Percentiles rank a stretch among this genome's conserved stretches.
Evolutionary conservation across 2,113 vertebrate genomes (phyloP).

Genomic region (Burhinus bistriatus): DNA sequence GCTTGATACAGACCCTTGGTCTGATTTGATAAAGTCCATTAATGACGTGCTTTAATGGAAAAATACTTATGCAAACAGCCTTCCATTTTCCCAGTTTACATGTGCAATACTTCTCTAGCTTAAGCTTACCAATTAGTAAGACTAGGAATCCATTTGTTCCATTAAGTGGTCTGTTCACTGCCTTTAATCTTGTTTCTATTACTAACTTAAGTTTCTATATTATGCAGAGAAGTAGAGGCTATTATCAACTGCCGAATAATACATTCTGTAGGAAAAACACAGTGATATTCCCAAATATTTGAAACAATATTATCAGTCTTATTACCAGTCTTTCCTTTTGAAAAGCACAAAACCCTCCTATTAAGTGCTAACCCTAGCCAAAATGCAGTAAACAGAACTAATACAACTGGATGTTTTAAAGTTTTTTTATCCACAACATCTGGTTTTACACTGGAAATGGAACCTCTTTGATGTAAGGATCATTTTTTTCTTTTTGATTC

Average conservation of each 20-base stretch:
- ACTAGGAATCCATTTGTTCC: not conserved
- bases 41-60: not conserved
- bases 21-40: not conserved
- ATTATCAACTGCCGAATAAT: not conserved
- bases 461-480: not conserved
- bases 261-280: not conserved
- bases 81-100: not conserved
- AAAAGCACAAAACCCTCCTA: not conserved
- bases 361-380: not conserved
- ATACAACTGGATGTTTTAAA: not conserved
- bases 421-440: not conserved
- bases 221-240: not conserved
- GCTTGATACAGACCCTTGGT: not conserved
- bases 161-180: not conserved
- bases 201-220: not conserved
- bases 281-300: not conserved
- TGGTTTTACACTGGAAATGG: not conserved
- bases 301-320: not conserved
- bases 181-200: not conserved
- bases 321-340: not conserved
- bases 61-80: conserved; percentile 2
- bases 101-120: not conserved
- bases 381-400: not conserved
- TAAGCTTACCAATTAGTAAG: not conserved
- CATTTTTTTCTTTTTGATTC: not conserved